phyloP scores from a whole-genome alignment of 2,888 invertebrate species.

The Andricus curvator region DNA sequence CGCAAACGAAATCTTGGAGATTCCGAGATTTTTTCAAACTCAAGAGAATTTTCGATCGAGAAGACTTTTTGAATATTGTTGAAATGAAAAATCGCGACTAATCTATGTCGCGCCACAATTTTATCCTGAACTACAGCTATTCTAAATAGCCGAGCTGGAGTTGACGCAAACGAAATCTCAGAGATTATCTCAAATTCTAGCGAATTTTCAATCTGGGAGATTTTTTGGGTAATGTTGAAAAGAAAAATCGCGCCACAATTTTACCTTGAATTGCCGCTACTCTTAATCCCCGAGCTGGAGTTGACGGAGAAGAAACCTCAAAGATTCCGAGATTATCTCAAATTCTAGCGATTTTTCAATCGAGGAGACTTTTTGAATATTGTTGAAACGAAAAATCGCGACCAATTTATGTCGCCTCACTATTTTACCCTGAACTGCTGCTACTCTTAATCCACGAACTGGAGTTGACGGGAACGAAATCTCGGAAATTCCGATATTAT shows the following conservation, averaged over 20 bases:
- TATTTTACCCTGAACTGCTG: too few species aligned
- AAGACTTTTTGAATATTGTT: not conserved
- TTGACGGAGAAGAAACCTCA: not conserved
- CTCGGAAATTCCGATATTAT: not conserved
- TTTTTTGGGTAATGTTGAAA: not conserved
- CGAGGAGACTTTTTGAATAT: not conserved
- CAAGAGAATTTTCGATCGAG: not conserved
- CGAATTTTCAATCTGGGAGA: not conserved
- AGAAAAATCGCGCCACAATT: too few species aligned
- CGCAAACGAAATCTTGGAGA: not conserved
- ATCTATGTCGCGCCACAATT: constrained; percentile 28
- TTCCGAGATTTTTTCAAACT: not conserved
- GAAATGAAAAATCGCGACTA: constrained; percentile 4
- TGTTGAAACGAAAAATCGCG: too few species aligned
- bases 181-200: not conserved
- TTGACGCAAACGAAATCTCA: not conserved
- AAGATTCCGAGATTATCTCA: not conserved
- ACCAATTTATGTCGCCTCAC: too few species aligned
- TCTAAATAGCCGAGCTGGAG: not conserved
- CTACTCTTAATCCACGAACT: not conserved
- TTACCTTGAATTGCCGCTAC: too few species aligned
- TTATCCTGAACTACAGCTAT: not conserved
- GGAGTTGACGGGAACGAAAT: not conserved
- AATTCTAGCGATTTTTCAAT: not conserved
- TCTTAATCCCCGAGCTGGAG: not conserved